Conservation (phyloP, 2,113 vertebrate species). For the Amblyopsis rosae region DNA sequence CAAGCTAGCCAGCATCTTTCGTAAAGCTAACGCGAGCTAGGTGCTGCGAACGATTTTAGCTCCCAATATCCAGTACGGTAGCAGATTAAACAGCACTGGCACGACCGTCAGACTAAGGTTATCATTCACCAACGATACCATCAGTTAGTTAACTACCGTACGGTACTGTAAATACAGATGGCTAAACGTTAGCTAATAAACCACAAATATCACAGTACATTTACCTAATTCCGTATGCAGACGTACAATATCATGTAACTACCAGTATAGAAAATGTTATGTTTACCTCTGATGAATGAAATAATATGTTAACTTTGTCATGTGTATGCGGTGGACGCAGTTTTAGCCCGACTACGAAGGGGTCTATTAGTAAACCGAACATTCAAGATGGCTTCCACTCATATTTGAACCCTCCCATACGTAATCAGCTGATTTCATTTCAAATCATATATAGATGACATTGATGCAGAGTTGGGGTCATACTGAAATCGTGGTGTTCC, state of each 20-base stretch:
- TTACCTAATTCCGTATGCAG: rapidly evolving
- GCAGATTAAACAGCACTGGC: neutral
- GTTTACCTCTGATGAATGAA: constrained; percentile 64
- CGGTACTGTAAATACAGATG: neutral
- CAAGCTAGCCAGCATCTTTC: neutral
- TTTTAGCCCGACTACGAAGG: constrained; percentile 64
- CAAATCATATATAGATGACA: constrained; percentile 39
- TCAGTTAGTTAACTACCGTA: neutral
- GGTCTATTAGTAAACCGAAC: constrained; percentile 68
- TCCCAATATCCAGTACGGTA: neutral
- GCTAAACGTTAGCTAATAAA: constrained; percentile 35
- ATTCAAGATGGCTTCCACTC: constrained; percentile 88
- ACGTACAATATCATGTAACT: neutral
- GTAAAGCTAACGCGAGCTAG: neutral
- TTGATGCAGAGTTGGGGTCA: no score
- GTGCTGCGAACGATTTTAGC: neutral
- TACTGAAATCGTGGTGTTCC: no score
- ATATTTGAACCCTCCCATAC: constrained; percentile 79
- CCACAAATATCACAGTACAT: neutral
- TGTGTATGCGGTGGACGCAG: constrained; percentile 52
- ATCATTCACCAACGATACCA: no score
- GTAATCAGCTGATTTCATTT: constrained; percentile 72
- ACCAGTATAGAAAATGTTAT: rapidly evolving
- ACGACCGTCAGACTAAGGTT: neutral
- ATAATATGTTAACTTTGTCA: constrained; percentile 44